Percentiles rank a stretch among this genome's conserved stretches.
These are phyloP conservation scores for Glossophaga mutica DNA, from an alignment of 2,797 vertebrate genomes.

Conservation along the genomic window DNA sequence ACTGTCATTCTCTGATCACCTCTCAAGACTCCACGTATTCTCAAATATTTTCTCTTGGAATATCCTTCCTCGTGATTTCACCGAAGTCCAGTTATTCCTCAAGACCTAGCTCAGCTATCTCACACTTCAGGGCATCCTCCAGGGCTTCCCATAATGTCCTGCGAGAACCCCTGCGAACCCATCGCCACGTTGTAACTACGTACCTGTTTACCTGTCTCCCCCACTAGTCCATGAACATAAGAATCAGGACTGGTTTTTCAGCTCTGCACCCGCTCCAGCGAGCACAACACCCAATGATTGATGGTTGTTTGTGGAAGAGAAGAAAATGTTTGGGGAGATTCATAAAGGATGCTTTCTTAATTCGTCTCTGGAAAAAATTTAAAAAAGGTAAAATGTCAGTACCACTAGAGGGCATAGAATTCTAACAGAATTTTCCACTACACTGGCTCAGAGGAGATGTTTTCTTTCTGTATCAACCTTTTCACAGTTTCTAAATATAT, in stretches of 20 bases:
- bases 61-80: background rate
- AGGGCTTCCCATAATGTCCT: background rate
- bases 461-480: background rate
- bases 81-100: background rate
- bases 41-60: background rate
- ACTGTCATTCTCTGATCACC: background rate
- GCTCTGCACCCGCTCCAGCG: background rate
- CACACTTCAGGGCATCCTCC: background rate
- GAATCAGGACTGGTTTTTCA: background rate
- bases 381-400: slow-evolving; percentile 62
- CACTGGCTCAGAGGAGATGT: background rate
- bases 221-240: background rate
- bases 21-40: background rate
- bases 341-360: slow-evolving; percentile 6
- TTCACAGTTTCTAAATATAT: slow-evolving; percentile 35
- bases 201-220: background rate
- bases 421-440: slow-evolving; percentile 76
- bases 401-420: slow-evolving; percentile 87
- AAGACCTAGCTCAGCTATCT: background rate
- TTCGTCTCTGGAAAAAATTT: background rate
- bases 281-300: background rate
- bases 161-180: background rate
- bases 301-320: background rate
- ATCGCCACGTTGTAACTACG: background rate
- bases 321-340: background rate